Percentiles rank a stretch among this genome's conserved stretches.
phyloP scores from a whole-genome alignment of 1,140 invertebrate genomes.

The Cataglyphis hispanica region DNA sequence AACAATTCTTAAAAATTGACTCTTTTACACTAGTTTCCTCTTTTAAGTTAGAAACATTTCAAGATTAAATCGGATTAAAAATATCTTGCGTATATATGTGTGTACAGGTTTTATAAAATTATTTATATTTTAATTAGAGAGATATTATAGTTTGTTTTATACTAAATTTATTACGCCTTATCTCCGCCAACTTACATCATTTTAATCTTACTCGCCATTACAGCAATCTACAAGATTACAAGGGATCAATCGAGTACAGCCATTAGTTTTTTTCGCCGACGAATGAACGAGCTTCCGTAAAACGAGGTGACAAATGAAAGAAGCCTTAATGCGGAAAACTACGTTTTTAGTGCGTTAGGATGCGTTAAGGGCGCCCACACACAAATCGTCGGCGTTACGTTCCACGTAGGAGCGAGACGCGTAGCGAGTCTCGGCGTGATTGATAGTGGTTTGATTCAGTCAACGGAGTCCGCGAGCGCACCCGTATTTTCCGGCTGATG shows the following conservation, averaged over 20 bases:
- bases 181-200: not conserved
- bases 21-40: too few species aligned
- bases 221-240: not conserved
- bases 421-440: slow-evolving; percentile 61
- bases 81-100: not conserved
- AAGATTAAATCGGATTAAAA: not conserved
- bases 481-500: slow-evolving; percentile 67
- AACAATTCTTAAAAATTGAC: too few species aligned
- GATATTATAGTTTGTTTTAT: not conserved
- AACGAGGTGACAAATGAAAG: slow-evolving; percentile 64
- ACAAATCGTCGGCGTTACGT: slow-evolving; percentile 26
- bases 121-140: not conserved
- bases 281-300: slow-evolving; percentile 15
- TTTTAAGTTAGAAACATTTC: not conserved
- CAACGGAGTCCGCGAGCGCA: slow-evolving; percentile 58
- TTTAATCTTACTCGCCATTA: not conserved
- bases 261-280: slow-evolving; percentile 26
- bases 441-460: slow-evolving; percentile 71
- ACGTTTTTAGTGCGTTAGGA: slow-evolving; percentile 47
- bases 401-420: slow-evolving; percentile 31
- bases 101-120: not conserved
- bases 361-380: slow-evolving; percentile 53
- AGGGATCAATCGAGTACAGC: slow-evolving; percentile 26
- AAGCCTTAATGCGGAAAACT: slow-evolving; percentile 60
- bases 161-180: not conserved